Evolutionary conservation across 2,888 invertebrate genomes (phyloP), one percentile per base, ranked within the genome.

Genomic region (Eutolmus rufibarbis): DNA sequence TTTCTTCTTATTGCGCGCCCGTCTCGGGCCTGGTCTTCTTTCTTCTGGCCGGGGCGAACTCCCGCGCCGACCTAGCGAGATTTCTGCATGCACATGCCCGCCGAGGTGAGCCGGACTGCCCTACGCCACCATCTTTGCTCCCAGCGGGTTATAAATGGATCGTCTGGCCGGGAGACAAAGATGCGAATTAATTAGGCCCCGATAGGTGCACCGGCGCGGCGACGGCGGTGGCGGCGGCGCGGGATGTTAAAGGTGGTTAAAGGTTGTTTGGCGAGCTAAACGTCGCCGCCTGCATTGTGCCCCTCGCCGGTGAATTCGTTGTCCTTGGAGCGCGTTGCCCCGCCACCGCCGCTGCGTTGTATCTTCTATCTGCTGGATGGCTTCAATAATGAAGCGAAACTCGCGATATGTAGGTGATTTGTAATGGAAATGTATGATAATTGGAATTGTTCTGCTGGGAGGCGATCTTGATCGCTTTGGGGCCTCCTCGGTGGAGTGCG

Each of bases 101-200:
- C 19, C 79, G 46, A 40, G 43, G 28, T 40, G 28, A 74, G 23
- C 74, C 74, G 37, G 28, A 5, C 46, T n/a, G 31, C 51, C n/a
- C 46, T n/a, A 19, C 16, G 43, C 31, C 51, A 66, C 31, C 74
- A 74, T 74, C 74, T 74, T 85, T 37, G n/a, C 28, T 34, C 74
- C 16, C 46, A 37, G 31, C 37, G 40, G 74, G 74, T 85, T 74
- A 74, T 85, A 74, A 85, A 74, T 74, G 85, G 57, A 85, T 85
- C 74, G 85, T 74, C 43, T 74, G 74, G n/a, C 31, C 46, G 40
- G 16, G 85, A 85, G 84, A 84, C 84, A 85, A 85, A 85, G 74
- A 85, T 84, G 85, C 85, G 74, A 85, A 85, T 85, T 85, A 85
- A 85, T 85, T 85, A 85, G 74, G 12, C 12, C 23, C 81, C 23